A percentile compares a stretch with the other conserved stretches of the same genome.
Conservation (phyloP, 2,888 invertebrate species). For the Yponomeuta plumbellus region DNA sequence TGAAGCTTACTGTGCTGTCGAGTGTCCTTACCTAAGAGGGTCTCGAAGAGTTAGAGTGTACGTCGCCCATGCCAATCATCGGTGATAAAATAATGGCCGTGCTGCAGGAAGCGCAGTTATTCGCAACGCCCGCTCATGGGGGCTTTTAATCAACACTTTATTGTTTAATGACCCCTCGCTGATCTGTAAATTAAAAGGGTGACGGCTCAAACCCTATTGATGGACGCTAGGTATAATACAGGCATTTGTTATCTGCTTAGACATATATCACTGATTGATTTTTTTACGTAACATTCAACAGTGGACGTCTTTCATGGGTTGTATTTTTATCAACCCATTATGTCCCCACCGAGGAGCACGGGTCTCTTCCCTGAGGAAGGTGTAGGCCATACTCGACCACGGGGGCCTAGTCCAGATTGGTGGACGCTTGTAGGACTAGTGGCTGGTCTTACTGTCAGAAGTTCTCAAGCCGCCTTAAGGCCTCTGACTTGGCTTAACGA, state of each 20-base stretch:
- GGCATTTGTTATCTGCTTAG: neutral
- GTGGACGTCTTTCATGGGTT: too few species aligned
- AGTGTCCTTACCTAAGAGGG: too few species aligned
- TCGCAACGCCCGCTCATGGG: conserved; percentile 68
- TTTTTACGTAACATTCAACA: neutral
- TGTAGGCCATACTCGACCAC: too few species aligned
- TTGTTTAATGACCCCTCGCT: conserved; percentile 76
- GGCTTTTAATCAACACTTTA: conserved; percentile 78
- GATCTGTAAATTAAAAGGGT: conserved; percentile 75
- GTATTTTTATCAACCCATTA: too few species aligned
- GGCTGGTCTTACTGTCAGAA: too few species aligned
- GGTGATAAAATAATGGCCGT: conserved; percentile 71
- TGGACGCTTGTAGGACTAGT: too few species aligned
- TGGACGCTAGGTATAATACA: conserved; percentile 28
- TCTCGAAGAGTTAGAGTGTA: neutral
- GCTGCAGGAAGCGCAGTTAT: conserved; percentile 70
- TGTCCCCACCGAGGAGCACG: too few species aligned
- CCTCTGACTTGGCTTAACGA: too few species aligned
- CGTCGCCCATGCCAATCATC: conserved; percentile 61
- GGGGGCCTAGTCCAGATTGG: too few species aligned
- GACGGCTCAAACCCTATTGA: conserved; percentile 73
- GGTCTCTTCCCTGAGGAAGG: too few species aligned
- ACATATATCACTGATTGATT: neutral
- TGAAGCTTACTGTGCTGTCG: too few species aligned
- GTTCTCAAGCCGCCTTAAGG: too few species aligned